A percentile compares a stretch with the other conserved stretches of the same genome.
Conservation (phyloP, 2,797 vertebrate genomes). For the Tiaroga cobitis region DNA sequence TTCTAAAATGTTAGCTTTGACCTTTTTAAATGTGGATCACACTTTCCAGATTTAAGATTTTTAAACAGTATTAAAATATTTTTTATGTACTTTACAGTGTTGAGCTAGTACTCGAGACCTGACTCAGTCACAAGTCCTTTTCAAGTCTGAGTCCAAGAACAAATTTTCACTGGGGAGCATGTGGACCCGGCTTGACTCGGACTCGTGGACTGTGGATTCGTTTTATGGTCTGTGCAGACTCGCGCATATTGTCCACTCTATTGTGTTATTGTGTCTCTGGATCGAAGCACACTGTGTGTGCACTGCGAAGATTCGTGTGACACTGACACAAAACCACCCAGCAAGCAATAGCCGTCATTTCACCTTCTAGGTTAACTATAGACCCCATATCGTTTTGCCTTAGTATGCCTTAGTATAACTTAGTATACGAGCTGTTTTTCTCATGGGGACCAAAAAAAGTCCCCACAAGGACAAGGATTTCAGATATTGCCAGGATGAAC, state of each 20-base stretch:
- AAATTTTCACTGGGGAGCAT: background rate
- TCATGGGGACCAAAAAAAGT: too few relatives aligned
- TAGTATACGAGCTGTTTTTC: too few relatives aligned
- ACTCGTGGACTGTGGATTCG: background rate
- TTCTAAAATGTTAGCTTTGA: background rate
- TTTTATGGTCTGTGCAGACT: background rate
- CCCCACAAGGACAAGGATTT: too few relatives aligned
- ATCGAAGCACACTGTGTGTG: background rate
- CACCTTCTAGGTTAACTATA: too few relatives aligned
- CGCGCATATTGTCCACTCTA: too few relatives aligned
- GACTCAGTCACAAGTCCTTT: background rate
- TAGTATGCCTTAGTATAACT: too few relatives aligned
- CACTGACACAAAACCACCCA: background rate
- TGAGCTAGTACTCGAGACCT: background rate
- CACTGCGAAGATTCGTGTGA: background rate
- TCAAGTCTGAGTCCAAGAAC: background rate
- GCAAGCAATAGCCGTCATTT: too few relatives aligned
- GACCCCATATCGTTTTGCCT: too few relatives aligned
- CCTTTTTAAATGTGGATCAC: background rate
- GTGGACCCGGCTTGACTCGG: background rate
- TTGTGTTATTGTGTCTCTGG: background rate
- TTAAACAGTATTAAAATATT: background rate
- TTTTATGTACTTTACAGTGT: background rate
- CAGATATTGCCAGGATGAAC: too few relatives aligned
- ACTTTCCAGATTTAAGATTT: background rate